These are phyloP conservation scores for Rapana venosa DNA, from an alignment of 2,888 invertebrate species.

Conservation along the genomic window DNA sequence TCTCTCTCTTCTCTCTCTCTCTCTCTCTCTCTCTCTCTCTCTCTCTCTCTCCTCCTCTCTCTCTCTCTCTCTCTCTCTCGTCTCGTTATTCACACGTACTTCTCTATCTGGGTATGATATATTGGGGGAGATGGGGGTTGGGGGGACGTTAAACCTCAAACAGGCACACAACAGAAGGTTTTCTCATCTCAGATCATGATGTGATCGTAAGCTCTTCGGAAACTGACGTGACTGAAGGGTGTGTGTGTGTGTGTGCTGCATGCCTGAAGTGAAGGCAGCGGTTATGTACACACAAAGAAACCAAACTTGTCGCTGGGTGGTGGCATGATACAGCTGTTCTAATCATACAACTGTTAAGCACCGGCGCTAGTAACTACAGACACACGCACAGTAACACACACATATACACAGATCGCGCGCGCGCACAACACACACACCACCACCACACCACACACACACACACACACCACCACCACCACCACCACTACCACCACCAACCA, in stretches of 20 bases:
- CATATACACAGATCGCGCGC: background rate
- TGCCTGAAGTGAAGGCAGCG: too few species aligned
- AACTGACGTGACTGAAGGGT: too few species aligned
- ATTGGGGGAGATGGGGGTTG: too few species aligned
- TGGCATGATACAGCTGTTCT: too few species aligned
- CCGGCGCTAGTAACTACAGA: background rate
- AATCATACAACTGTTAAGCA: too few species aligned
- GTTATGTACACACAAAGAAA: background rate
- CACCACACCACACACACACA: background rate
- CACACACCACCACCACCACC: background rate
- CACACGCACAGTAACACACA: background rate
- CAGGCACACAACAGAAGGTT: too few species aligned
- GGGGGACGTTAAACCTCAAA: background rate
- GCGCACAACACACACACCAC: background rate
- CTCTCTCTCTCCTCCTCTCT: background rate
- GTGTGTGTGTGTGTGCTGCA: too few species aligned
- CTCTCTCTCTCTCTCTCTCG: background rate
- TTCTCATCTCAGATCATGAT: too few species aligned
- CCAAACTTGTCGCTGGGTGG: too few species aligned
- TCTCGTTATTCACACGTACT: background rate
- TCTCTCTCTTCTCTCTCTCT: background rate
- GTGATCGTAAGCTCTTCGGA: too few species aligned
- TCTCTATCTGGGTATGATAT: background rate
- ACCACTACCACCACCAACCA: background rate
- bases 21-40: constrained; percentile 11